phyloP scores from a whole-genome alignment of 2,113 vertebrate genomes.

The Rhea pennata region DNA sequence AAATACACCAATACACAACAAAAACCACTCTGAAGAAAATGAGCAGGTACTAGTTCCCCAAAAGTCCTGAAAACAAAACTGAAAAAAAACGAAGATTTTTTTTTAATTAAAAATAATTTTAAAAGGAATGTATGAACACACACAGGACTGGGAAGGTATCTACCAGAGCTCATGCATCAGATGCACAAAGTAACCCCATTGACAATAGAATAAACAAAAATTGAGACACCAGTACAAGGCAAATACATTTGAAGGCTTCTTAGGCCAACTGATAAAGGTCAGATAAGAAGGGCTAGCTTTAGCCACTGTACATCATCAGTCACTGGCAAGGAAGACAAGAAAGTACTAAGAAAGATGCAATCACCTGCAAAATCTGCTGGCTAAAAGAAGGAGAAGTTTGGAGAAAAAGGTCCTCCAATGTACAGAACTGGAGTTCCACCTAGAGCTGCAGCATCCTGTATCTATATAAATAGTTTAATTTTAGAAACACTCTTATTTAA shows the following conservation, averaged over 20 bases:
- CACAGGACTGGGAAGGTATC: neutral
- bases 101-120: too few species aligned
- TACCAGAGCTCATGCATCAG: neutral
- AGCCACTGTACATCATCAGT: too few species aligned
- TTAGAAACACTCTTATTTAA: neutral
- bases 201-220: neutral
- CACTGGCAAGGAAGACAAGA: neutral
- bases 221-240: neutral
- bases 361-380: accelerated
- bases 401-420: neutral
- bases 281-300: neutral
- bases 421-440: neutral
- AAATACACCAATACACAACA: neutral
- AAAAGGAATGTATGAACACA: neutral
- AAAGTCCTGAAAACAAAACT: neutral
- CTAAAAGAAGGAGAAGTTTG: neutral
- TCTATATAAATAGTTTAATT: too few species aligned
- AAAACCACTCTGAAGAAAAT: neutral
- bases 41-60: too few species aligned
- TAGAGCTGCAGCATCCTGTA: neutral
- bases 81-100: neutral
- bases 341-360: too few species aligned
- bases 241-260: neutral
- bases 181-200: too few species aligned
- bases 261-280: neutral